phyloP scores from a whole-genome alignment of 2,113 vertebrate species.

The Trichomycterus rosablanca region DNA sequence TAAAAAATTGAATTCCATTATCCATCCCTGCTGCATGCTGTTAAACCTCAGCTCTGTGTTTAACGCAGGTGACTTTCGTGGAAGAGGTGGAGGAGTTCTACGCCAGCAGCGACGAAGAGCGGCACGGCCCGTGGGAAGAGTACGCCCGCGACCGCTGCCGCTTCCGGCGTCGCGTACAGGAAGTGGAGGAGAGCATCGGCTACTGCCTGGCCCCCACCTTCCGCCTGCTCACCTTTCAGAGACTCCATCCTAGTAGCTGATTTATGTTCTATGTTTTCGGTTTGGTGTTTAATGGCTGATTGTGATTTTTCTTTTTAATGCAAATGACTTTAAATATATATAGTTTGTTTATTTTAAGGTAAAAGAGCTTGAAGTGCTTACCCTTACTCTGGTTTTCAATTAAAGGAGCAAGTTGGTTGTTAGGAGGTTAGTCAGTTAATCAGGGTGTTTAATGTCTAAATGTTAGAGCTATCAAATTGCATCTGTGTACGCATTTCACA shows the following conservation, averaged over 20 bases:
- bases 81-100: conserved; percentile 85
- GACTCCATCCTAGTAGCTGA: conserved; percentile 42
- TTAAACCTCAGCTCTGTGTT: background rate
- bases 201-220: conserved; percentile 78
- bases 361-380: background rate
- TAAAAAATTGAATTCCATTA: too few species aligned
- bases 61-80: conserved; percentile 81
- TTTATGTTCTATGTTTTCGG: conserved; percentile 13
- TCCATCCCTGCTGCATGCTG: too few species aligned
- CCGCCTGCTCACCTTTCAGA: conserved; percentile 60
- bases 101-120: conserved; percentile 81
- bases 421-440: too few species aligned
- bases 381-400: too few species aligned
- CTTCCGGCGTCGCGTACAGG: conserved; percentile 83
- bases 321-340: conserved; percentile 25
- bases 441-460: too few species aligned
- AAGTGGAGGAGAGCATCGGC: conserved; percentile 80
- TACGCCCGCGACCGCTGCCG: conserved; percentile 83
- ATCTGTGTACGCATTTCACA: too few species aligned
- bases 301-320: conserved; percentile 1
- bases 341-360: conserved; percentile 15
- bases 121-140: conserved; percentile 90
- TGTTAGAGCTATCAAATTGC: too few species aligned
- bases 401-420: too few species aligned
- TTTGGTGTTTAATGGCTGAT: conserved; percentile 19